Conservation (phyloP, 2,797 vertebrate genomes). For the Phoebastria nigripes region DNA sequence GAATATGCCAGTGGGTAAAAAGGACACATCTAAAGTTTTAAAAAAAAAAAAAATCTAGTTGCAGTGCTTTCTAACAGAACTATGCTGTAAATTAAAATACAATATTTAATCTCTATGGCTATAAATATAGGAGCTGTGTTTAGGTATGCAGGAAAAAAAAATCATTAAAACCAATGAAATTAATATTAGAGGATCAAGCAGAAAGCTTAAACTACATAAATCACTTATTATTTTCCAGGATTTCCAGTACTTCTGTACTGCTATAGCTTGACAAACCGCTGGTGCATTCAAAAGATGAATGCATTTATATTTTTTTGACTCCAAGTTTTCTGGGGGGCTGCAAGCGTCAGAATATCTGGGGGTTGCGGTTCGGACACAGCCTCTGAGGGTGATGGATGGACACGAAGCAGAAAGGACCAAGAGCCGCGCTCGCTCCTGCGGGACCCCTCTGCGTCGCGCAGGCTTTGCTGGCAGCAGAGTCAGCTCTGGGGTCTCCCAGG, state of each 20-base stretch:
- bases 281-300: rapidly evolving
- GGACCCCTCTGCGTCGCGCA: rapidly evolving
- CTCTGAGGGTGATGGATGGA: rapidly evolving
- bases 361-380: rapidly evolving
- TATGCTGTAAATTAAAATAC: not conserved
- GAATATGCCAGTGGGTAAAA: not conserved
- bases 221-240: not conserved
- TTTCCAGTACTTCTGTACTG: not conserved
- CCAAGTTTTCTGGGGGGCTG: too few species aligned
- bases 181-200: not conserved
- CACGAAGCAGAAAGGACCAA: not conserved
- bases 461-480: not conserved
- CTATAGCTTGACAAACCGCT: rapidly evolving
- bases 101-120: not conserved
- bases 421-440: too few species aligned
- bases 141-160: not conserved
- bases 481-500: rapidly evolving
- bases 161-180: not conserved
- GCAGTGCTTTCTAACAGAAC: not conserved
- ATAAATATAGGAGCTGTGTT: not conserved
- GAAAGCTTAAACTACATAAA: not conserved
- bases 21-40: not conserved
- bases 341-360: too few species aligned
- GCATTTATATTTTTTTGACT: not conserved
- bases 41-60: not conserved